These are phyloP conservation scores for Sarcophaga bullata DNA, from an alignment of 1,140 invertebrate species.

Conservation along the genomic window DNA sequence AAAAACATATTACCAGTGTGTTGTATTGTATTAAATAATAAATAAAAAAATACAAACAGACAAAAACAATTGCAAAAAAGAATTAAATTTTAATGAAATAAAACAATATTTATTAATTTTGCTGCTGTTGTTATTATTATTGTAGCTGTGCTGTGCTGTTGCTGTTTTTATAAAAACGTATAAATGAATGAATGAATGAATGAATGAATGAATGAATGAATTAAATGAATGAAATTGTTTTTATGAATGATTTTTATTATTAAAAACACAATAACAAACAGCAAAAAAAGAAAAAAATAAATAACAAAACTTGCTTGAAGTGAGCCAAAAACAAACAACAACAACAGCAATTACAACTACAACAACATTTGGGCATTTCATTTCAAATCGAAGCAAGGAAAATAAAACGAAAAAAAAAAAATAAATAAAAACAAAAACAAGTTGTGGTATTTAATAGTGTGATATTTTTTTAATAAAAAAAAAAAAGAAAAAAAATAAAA, in stretches of 20 bases:
- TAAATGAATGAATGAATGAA: conserved; percentile 13
- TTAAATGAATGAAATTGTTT: neutral
- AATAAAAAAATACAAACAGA: neutral
- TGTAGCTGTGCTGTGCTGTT: neutral
- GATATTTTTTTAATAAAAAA: neutral
- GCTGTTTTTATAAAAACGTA: neutral
- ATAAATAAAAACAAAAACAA: too few relatives aligned
- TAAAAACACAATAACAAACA: neutral
- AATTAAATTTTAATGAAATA: neutral
- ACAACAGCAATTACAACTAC: neutral
- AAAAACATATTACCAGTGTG: too few relatives aligned
- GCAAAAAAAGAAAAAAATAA: neutral
- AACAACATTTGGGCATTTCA: neutral
- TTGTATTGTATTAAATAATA: conserved; percentile 6
- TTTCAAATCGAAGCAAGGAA: neutral
- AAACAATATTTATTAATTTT: neutral
- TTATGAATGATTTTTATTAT: conserved; percentile 36
- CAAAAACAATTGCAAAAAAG: neutral
- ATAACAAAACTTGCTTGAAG: conserved; percentile 21
- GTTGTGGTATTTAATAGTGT: conserved; percentile 18
- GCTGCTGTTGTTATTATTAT: neutral
- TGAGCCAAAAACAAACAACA: conserved; percentile 8
- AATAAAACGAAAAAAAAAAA: neutral
- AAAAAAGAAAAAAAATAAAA: neutral
- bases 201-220: neutral